Evolutionary conservation across 2,113 vertebrate genomes (phyloP), one percentile per base, ranked within the genome.

Genomic region (Chaetorhynchus papuensis): DNA sequence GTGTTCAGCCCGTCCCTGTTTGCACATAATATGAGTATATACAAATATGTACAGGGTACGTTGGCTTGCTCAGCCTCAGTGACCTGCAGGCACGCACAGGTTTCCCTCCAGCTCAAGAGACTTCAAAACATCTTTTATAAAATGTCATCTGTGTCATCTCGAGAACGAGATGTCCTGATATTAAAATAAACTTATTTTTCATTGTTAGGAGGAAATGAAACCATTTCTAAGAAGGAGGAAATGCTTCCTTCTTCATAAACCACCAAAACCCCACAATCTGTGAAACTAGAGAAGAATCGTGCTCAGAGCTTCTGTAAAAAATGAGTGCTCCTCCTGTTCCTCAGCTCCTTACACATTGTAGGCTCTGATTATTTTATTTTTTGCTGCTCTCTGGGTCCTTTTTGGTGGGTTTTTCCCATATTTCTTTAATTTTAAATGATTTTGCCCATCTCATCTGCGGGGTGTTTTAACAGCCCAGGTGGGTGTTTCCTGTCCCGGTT

Each of bases 231-330:
- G 45, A 44, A 82, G 69, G 30, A 53, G 26, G 33, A 60, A 30
- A 31, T 22, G 31, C 21, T 92, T 95, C 91, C 80, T 90, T 41
- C 35, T 88, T 69, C 31, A 13, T 28, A 12, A 50, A 37, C 6
- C 12, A 5, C n/a, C 4, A 5, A 47, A 28, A 2, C 0, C 3
- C 23, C 26, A 11, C 13, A 60, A 77, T 41, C 5, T 2, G 27
- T 61, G 59, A 77, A 89, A 63, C 44, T 18, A 13, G 1, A 5
- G 79, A 89, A 69, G 44, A 41, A 5, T 12, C 8, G 1, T 23
- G 21, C 74, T 83, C 78, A 45, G 61, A 57, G 13, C 56, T 84
- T 28, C 47, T 75, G 10, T 13, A 68, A 41, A 53, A 74, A 86
- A 80, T 16, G 11, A 33, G 1, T 9, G 23, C 50, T 69, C 44